Percentiles rank a stretch among this genome's conserved stretches.
Evolutionary conservation across 2,797 vertebrate genomes (phyloP).

Genomic region (Cichlasoma orientale): DNA sequence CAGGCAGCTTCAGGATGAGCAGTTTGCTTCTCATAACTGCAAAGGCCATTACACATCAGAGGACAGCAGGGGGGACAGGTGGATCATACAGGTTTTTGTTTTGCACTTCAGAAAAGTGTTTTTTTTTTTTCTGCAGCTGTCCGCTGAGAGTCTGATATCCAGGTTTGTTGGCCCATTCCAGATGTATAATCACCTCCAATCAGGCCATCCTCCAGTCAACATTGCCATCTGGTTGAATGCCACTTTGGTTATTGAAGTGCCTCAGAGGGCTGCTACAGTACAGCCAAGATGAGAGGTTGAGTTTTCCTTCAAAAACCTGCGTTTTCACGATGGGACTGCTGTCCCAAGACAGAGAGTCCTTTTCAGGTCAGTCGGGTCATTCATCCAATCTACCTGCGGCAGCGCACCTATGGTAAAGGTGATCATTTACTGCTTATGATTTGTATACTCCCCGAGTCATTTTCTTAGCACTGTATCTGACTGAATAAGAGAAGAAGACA

Average conservation of each 20-base stretch:
- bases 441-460: background rate
- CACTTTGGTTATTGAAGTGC: constrained; percentile 28
- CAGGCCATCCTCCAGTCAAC: constrained; percentile 37
- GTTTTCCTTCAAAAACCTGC: constrained; percentile 12
- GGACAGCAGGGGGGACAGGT: background rate
- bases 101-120: constrained; percentile 26
- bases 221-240: constrained; percentile 50
- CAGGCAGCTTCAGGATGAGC: constrained; percentile 18
- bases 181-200: constrained; percentile 58
- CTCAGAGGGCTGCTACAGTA: constrained; percentile 11
- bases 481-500: background rate
- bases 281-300: constrained; percentile 9
- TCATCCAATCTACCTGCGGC: background rate
- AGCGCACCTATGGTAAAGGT: background rate
- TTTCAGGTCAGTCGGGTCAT: background rate
- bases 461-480: background rate
- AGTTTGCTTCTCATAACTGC: constrained; percentile 29
- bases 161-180: constrained; percentile 41
- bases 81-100: constrained; percentile 39
- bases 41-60: constrained; percentile 25
- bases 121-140: constrained; percentile 23
- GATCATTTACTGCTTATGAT: background rate
- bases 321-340: background rate
- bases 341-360: background rate
- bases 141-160: constrained; percentile 14